A percentile compares a stretch with the other conserved stretches of the same genome.
These are phyloP conservation scores for Parazoanthus atlanticus DNA, from an alignment of 92 coral and sea anemone species.

Conservation along the genomic window DNA sequence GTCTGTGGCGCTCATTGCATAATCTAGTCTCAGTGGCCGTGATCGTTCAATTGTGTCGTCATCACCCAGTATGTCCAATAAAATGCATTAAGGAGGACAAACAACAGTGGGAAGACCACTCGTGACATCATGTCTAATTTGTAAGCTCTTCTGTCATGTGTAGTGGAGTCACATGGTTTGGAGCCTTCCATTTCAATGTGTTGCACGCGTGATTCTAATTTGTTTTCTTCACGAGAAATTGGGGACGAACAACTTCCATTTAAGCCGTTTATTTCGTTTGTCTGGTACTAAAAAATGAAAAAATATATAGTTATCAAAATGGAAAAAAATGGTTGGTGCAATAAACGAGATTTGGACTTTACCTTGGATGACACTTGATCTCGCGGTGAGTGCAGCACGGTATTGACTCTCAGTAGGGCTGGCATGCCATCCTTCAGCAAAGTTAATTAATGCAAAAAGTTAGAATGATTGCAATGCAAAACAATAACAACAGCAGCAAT, in stretches of 20 bases:
- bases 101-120: background rate
- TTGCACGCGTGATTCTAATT: background rate
- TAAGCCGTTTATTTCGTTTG: background rate
- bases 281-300: background rate
- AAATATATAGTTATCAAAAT: background rate
- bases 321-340: background rate
- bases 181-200: background rate
- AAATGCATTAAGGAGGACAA: constrained; percentile 21
- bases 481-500: too few species aligned
- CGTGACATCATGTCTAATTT: constrained; percentile 19
- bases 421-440: background rate
- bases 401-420: background rate
- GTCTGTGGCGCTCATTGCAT: too few species aligned
- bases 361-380: background rate
- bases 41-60: background rate
- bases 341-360: background rate
- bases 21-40: background rate
- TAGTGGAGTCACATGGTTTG: background rate
- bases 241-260: background rate
- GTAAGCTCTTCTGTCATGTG: background rate
- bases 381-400: background rate
- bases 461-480: background rate
- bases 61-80: constrained; percentile 19
- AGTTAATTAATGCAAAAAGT: too few species aligned
- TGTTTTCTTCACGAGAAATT: background rate